Percentiles rank a stretch among this genome's conserved stretches.
phyloP scores from a whole-genome alignment of 2,113 vertebrate species.

The Pycnonotus jocosus region DNA sequence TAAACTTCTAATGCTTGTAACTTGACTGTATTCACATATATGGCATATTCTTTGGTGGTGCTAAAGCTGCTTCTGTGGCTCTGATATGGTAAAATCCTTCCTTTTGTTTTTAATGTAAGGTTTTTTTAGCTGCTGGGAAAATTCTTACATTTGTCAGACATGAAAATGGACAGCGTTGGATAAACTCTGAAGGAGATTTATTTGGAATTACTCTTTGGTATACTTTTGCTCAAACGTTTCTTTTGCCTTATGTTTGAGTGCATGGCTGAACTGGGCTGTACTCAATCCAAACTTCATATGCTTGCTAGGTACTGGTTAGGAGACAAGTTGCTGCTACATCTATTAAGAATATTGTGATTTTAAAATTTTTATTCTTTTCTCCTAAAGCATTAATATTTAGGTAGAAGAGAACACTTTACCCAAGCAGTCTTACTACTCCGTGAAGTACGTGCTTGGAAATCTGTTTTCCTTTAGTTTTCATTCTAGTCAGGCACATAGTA shows the following conservation, averaged over 20 bases:
- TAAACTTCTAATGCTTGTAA: not conserved
- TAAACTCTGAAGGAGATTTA: not conserved
- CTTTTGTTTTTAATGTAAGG: not conserved
- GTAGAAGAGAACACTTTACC: not conserved
- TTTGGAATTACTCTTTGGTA: not conserved
- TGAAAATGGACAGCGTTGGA: not conserved
- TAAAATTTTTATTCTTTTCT: not conserved
- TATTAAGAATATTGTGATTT: not conserved
- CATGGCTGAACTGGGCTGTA: not conserved
- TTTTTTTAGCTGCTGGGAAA: not conserved
- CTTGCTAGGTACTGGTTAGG: not conserved
- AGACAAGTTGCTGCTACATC: not conserved
- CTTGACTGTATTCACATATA: rapidly evolving
- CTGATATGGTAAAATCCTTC: not conserved
- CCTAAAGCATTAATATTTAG: not conserved
- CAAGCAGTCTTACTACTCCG: not conserved
- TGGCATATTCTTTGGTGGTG: not conserved
- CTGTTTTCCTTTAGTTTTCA: not conserved
- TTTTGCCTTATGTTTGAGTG: not conserved
- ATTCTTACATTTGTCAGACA: not conserved
- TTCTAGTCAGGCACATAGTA: not conserved
- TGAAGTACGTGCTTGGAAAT: not conserved
- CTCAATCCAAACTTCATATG: not conserved
- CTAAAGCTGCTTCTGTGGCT: not conserved
- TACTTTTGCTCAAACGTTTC: not conserved